Percentiles rank a stretch among this genome's conserved stretches.
These are phyloP conservation scores for Volucella inflata DNA, from an alignment of 2,888 invertebrate genomes.

Conservation along the genomic window DNA sequence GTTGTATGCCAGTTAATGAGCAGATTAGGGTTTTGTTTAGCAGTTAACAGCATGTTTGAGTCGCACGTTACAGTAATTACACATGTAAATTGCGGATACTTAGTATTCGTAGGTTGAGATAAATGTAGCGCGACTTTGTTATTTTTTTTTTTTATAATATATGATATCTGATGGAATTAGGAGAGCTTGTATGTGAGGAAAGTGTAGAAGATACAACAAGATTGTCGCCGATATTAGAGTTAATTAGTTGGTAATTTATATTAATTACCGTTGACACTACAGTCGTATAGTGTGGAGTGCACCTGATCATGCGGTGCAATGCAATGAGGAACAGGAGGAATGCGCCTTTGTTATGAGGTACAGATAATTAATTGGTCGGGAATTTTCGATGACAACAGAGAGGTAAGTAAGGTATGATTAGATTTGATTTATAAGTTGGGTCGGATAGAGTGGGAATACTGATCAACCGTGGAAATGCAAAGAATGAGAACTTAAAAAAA, in stretches of 20 bases:
- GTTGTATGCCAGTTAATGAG: slow-evolving; percentile 57
- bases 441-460: too few species aligned
- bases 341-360: too few species aligned
- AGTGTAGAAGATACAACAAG: slow-evolving; percentile 66
- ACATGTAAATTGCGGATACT: slow-evolving; percentile 71
- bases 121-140: slow-evolving; percentile 42
- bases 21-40: slow-evolving; percentile 64
- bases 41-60: slow-evolving; percentile 65
- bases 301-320: not conserved
- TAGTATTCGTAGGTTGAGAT: slow-evolving; percentile 55
- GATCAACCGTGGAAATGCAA: too few species aligned
- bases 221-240: slow-evolving; percentile 59
- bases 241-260: slow-evolving; percentile 65
- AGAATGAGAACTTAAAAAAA: too few species aligned
- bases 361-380: too few species aligned
- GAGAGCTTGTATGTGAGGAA: slow-evolving; percentile 15
- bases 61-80: slow-evolving; percentile 70
- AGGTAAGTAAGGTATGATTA: too few species aligned
- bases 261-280: slow-evolving; percentile 40
- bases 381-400: too few species aligned
- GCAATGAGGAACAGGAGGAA: too few species aligned
- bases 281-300: not conserved
- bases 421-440: too few species aligned
- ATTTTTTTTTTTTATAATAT: slow-evolving; percentile 12
- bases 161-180: slow-evolving; percentile 32